These are phyloP conservation scores for Balanococcus diminutus DNA, from an alignment of 2,888 invertebrate species.

Conservation along the genomic window DNA sequence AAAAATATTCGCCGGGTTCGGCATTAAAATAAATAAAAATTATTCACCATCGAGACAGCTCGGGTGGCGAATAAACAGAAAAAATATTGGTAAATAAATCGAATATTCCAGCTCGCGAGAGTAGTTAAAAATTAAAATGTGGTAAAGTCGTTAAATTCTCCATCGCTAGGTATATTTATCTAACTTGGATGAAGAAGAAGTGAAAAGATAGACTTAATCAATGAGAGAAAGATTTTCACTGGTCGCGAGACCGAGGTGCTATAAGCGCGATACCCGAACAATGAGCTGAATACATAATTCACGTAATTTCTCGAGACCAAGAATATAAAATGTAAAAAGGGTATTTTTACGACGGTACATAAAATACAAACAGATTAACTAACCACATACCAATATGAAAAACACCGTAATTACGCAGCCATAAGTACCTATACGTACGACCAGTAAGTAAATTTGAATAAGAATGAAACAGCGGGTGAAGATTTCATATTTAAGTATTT, in stretches of 20 bases:
- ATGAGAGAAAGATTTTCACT: neutral
- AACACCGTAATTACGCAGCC: neutral
- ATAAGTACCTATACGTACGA: too few species aligned
- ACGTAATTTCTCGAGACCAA: neutral
- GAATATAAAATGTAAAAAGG: neutral
- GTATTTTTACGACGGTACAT: constrained; percentile 14
- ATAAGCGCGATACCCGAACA: neutral
- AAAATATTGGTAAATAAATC: neutral
- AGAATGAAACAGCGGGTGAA: constrained; percentile 24
- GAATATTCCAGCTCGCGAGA: neutral
- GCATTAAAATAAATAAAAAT: neutral
- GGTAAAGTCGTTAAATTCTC: neutral
- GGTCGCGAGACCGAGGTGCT: too few species aligned
- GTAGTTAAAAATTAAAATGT: neutral
- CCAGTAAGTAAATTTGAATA: neutral
- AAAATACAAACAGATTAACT: constrained; percentile 18
- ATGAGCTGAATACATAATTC: neutral
- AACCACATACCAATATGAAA: constrained; percentile 22
- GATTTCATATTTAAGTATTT: neutral
- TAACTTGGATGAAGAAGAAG: neutral
- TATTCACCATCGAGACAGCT: neutral
- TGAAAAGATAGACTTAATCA: neutral
- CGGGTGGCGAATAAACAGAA: neutral
- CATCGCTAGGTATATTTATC: too few species aligned
- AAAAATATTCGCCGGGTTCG: neutral